Base-by-base conservation (phyloP, 2,888 invertebrate species). In the Erebia palarica region DNA sequence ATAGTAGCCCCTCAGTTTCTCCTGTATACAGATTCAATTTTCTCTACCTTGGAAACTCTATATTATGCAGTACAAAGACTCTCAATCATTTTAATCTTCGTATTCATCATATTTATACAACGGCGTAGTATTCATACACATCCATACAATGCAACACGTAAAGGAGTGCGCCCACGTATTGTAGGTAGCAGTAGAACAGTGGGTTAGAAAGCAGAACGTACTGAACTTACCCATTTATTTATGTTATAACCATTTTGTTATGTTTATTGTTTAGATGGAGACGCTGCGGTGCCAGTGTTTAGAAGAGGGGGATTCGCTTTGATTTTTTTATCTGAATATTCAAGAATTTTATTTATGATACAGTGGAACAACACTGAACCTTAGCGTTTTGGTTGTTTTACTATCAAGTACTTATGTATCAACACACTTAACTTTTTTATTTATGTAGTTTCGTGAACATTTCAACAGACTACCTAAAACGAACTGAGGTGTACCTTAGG, bases 31-130 rank as follows among this genome's bases (percentile, higher is more conserved):
- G 44, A 61, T 61, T 44, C 9, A 47, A 61, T 47, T 61, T 61
- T 18, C 44, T 47, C 44, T 11, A 14, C 61, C 61, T 44, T 18
- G 16, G 44, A 61, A 61, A 18, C 61, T 18, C 18, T 61, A n/a
- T 44, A 44, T 18, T 61, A 61, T 18, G 18, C 44, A n/a, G 9
- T 53, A 36, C 36, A 51, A 64, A 64, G 36, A 42, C 61, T 47
- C 68, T 68, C 42, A 55, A 63, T 68, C 68, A 68, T 44, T 61
- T 44, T 68, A 68, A 68, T 61, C 55, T 60, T n/a, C 53, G 68
- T 63, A 68, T 68, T 63, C 53, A 63, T 68, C 63, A 68, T 63
- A 18, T 63, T 68, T 68, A 63, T 68, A 68, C 47, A 47, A 11
- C 47, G 3, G 16, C 21, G 49, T 59, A 21, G 63, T 44, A 21